Conservation (phyloP, 2,888 invertebrate genomes). For the Lochmaea crataegi region DNA sequence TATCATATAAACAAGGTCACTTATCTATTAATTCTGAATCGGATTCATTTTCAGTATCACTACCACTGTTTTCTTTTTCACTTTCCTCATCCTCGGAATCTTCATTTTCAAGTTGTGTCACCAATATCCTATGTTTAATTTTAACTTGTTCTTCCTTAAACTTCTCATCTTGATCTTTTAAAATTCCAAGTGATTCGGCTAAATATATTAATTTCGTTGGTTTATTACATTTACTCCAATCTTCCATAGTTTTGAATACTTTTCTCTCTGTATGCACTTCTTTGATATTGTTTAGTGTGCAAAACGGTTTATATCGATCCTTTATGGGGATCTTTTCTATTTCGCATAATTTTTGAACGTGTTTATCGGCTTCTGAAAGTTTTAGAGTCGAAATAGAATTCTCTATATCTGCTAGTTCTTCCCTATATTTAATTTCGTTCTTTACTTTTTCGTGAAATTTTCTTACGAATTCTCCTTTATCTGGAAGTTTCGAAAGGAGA, state of each 20-base stretch:
- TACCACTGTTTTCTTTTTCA: slow-evolving; percentile 16
- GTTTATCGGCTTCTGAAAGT: slow-evolving; percentile 39
- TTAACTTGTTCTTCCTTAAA: slow-evolving; percentile 38
- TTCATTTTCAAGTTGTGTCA: slow-evolving; percentile 18
- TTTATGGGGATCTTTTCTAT: slow-evolving; percentile 44
- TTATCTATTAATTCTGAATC: slow-evolving; percentile 3
- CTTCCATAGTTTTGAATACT: slow-evolving; percentile 42
- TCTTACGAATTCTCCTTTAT: slow-evolving; percentile 46
- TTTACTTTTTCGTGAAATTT: slow-evolving; percentile 37
- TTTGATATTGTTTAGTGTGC: slow-evolving; percentile 40
- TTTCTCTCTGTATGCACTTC: slow-evolving; percentile 40
- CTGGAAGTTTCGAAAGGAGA: slow-evolving; percentile 42
- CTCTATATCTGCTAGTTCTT: slow-evolving; percentile 38
- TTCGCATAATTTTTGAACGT: slow-evolving; percentile 44
- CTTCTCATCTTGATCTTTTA: slow-evolving; percentile 45
- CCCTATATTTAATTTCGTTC: slow-evolving; percentile 41
- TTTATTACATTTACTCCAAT: slow-evolving; percentile 40
- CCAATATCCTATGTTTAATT: slow-evolving; percentile 22
- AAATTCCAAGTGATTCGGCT: slow-evolving; percentile 44
- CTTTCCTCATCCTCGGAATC: slow-evolving; percentile 13
- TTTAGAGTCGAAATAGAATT: slow-evolving; percentile 34
- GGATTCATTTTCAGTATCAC: slow-evolving; percentile 4
- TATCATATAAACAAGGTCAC: not conserved
- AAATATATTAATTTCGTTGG: slow-evolving; percentile 46
- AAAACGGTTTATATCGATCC: slow-evolving; percentile 49